Conservation (phyloP, 1,140 invertebrate genomes). For the Bombus soroeensis region DNA sequence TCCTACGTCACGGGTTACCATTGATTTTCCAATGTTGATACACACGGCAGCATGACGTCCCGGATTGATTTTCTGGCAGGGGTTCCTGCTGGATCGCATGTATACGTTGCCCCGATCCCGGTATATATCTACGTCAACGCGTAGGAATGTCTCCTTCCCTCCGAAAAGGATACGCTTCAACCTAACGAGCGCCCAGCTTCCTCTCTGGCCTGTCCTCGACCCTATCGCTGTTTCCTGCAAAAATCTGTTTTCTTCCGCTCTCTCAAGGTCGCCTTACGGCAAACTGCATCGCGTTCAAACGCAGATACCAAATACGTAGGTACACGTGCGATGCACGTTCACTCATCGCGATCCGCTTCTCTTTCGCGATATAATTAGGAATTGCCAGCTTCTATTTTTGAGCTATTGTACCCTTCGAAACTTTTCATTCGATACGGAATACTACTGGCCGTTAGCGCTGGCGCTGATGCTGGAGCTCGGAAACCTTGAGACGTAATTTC, state of each 20-base stretch:
- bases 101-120: background rate
- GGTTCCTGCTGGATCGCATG: constrained; percentile 71
- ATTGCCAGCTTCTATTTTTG: background rate
- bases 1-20: constrained; percentile 79
- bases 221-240: background rate
- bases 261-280: constrained; percentile 28
- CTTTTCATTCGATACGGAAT: background rate
- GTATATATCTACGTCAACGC: background rate
- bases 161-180: background rate
- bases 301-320: background rate
- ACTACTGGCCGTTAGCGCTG: background rate
- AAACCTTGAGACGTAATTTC: background rate
- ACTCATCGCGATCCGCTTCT: background rate
- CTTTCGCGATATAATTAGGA: constrained; percentile 3
- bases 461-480: background rate
- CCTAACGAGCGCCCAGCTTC: background rate
- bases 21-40: constrained; percentile 83
- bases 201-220: constrained; percentile 7
- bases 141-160: background rate
- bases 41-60: constrained; percentile 70
- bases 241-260: background rate
- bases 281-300: background rate
- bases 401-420: background rate
- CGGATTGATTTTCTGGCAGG: constrained; percentile 71
- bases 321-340: background rate